phyloP scores from a whole-genome alignment of 2,113 vertebrate genomes.

The Meles meles region DNA sequence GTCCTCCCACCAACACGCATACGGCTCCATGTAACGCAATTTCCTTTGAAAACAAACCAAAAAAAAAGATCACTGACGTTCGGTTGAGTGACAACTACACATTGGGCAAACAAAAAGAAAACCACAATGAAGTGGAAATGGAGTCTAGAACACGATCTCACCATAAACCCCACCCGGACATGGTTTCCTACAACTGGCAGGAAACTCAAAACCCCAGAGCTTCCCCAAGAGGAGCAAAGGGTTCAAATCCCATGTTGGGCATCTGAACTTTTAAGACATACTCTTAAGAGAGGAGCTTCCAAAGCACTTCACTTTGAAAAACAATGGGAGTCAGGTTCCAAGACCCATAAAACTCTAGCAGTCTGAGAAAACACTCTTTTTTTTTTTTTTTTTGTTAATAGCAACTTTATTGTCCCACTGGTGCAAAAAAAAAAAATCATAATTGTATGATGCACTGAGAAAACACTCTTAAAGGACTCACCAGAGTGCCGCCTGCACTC shows the following conservation, averaged over 20 bases:
- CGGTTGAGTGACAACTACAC: not conserved
- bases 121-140: not conserved
- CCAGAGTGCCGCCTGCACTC: too few relatives aligned
- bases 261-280: not conserved
- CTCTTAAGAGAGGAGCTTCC: not conserved
- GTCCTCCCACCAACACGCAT: not conserved
- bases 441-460: too few relatives aligned
- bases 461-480: not conserved
- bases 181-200: not conserved
- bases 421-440: too few relatives aligned
- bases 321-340: not conserved
- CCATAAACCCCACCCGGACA: not conserved
- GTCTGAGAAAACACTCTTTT: not conserved
- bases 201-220: not conserved
- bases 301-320: not conserved
- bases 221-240: not conserved
- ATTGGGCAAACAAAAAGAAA: not conserved
- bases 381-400: too few relatives aligned
- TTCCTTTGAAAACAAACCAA: not conserved
- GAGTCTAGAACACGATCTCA: not conserved
- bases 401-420: too few relatives aligned
- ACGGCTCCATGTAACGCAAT: not conserved
- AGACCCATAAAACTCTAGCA: not conserved
- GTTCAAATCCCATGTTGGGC: not conserved
- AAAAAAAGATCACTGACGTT: not conserved